A percentile compares a stretch with the other conserved stretches of the same genome.
phyloP scores from a whole-genome alignment of 1,140 invertebrate species.

The Lepidurus packardi region DNA sequence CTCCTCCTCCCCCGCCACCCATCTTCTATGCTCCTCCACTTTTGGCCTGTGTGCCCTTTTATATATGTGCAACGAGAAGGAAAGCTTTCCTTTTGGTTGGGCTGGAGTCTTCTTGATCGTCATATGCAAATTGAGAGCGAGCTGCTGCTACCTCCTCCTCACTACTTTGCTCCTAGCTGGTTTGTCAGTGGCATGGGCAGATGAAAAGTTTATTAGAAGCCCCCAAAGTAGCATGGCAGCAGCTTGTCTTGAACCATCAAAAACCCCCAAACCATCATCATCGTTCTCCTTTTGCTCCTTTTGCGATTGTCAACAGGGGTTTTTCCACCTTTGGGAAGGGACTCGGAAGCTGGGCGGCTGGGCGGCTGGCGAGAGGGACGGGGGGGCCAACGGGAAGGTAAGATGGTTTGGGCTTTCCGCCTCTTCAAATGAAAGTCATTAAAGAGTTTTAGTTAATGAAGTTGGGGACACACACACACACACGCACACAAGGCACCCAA shows the following conservation, averaged over 20 bases:
- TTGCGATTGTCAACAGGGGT: slow-evolving; percentile 14
- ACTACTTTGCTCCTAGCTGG: neutral
- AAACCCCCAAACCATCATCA: neutral
- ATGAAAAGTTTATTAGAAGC: slow-evolving; percentile 7
- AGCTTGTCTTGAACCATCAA: slow-evolving; percentile 10
- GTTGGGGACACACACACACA: neutral
- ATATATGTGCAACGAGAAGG: neutral
- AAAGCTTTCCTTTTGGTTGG: too few relatives aligned
- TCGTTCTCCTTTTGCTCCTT: neutral
- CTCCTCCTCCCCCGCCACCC: neutral
- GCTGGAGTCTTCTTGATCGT: neutral
- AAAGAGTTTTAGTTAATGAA: slow-evolving; percentile 20
- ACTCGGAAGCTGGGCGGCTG: neutral
- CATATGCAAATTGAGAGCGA: neutral
- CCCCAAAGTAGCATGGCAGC: neutral
- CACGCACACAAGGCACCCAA: neutral
- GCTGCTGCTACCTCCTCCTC: neutral
- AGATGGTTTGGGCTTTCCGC: neutral
- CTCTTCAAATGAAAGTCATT: slow-evolving; percentile 2
- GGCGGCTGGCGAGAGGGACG: neutral
- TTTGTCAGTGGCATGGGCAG: slow-evolving; percentile 13
- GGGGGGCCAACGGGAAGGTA: neutral
- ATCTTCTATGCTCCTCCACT: neutral
- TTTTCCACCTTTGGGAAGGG: slow-evolving; percentile 13
- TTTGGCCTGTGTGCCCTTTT: neutral